Base-by-base conservation (phyloP, 2,888 invertebrate genomes). In the Protophormia terraenovae region DNA sequence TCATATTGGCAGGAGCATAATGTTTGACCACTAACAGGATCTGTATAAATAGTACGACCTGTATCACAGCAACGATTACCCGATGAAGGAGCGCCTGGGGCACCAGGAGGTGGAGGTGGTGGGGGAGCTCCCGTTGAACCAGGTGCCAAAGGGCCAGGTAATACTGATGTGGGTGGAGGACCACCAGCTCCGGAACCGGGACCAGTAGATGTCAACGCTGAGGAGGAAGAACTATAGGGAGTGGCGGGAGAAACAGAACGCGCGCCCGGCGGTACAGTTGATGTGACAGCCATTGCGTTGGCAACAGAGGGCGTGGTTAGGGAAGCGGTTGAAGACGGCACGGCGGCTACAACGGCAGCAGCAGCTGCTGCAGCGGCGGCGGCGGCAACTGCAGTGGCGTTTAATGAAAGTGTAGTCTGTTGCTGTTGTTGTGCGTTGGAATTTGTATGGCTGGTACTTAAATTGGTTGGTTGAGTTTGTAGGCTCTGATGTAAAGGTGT, bases 1-100 rank as follows among this genome's bases (percentile, higher is more conserved):
- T 97, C 97, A 93, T 97, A 97, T 93, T 97, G 97, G 93, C 97
- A 97, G 89, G 97, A 97, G 94, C 97, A 97, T 87, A 97, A 96
- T 78, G 96, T 97, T 93, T 97, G 97, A 76, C 97, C 97, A 88
- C 97, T 97, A 88, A 97, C 94, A 58, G 97, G 97, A 93, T 97
- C 97, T 91, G 97, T 97, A 94, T 97, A 97, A 92, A 98, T 95
- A 87, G 97, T 96, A 90, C 98, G 95, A 88, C 98, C 98, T 88
- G 97, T 97, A 94, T 98, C 97, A 94, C 98, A 97, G 94, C 98
- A 97, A 89, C 97, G 91, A 82, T 88, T 90, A 64, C 81, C 87
- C 53, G 87, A 55, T 10, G 86, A 58, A 1, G 87, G 79, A 12
- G 69, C 84, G 12, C 84, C 77, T 0, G 87, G 86, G 38, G 66